Conservation (phyloP, 2,888 invertebrate species). For the Campoletis raptor region DNA sequence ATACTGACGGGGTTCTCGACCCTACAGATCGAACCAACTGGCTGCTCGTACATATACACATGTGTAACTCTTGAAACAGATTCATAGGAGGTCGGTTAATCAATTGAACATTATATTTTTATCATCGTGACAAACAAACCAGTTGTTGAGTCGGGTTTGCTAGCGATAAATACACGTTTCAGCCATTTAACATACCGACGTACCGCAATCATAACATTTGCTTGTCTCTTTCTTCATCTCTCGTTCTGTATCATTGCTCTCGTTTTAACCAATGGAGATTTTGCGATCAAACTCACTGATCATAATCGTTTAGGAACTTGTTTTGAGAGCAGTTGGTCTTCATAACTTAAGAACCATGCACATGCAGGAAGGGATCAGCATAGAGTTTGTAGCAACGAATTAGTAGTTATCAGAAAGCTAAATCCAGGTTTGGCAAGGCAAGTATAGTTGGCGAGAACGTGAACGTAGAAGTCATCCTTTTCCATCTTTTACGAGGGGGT, state of each 20-base stretch:
- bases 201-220: slow-evolving; percentile 56
- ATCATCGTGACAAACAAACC: slow-evolving; percentile 61
- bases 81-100: slow-evolving; percentile 48
- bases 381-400: neutral
- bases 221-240: slow-evolving; percentile 11
- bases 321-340: slow-evolving; percentile 8
- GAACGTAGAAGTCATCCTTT: neutral
- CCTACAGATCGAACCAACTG: slow-evolving; percentile 55
- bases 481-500: neutral
- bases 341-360: neutral
- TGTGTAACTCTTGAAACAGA: slow-evolving; percentile 26
- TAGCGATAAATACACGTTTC: slow-evolving; percentile 33
- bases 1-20: slow-evolving; percentile 59
- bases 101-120: slow-evolving; percentile 67
- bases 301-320: neutral
- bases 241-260: neutral
- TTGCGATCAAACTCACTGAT: neutral
- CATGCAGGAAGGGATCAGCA: neutral
- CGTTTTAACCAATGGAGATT: no score
- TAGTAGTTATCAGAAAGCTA: neutral
- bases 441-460: neutral
- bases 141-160: slow-evolving; percentile 37
- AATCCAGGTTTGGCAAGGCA: neutral
- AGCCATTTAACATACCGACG: slow-evolving; percentile 29
- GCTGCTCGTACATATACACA: slow-evolving; percentile 13